phyloP scores from a whole-genome alignment of 2,113 vertebrate species.

The Rhynchomys soricoides region DNA sequence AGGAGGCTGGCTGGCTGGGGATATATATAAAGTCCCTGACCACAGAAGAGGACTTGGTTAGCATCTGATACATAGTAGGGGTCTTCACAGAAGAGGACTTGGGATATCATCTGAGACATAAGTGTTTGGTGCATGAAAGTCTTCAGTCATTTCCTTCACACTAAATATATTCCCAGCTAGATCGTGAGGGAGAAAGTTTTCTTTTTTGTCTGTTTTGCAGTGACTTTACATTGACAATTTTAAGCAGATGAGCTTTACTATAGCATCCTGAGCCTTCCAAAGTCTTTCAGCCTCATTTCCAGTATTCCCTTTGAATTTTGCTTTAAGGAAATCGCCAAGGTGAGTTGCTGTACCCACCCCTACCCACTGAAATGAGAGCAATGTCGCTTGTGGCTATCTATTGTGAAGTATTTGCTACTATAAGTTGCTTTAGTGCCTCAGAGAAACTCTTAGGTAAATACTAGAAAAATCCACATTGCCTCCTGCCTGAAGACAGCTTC shows the following conservation, averaged over 20 bases:
- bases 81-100: not conserved
- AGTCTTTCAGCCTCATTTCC: not conserved
- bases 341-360: not conserved
- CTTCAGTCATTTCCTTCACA: not conserved
- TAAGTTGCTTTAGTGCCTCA: not conserved
- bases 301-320: not conserved
- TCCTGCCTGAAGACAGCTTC: not conserved
- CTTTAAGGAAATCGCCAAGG: not conserved
- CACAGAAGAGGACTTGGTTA: not conserved
- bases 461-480: not conserved
- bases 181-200: not conserved
- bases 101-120: not conserved
- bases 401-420: not conserved
- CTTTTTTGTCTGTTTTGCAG: not conserved
- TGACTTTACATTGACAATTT: not conserved
- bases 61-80: not conserved
- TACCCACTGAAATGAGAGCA: not conserved
- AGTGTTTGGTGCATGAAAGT: not conserved
- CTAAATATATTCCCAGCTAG: not conserved
- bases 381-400: not conserved
- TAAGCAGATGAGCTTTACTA: not conserved
- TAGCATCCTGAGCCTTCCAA: not conserved
- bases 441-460: not conserved
- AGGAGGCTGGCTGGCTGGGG: not conserved
- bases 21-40: not conserved